Conservation (phyloP, 2,888 invertebrate species). For the Lathronympha strigana region DNA sequence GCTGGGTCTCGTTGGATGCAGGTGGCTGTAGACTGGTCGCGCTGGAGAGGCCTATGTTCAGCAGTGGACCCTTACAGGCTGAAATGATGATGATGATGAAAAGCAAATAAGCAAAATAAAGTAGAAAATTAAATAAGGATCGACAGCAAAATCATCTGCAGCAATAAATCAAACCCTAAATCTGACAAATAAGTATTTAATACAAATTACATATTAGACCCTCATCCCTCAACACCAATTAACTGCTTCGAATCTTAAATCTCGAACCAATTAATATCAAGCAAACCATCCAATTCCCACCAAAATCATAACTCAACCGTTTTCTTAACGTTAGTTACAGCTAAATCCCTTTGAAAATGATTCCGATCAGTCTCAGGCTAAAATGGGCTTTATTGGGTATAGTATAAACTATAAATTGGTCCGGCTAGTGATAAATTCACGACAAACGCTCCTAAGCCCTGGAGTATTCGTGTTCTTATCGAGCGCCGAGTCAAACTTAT, state of each 20-base stretch:
- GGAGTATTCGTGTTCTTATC: constrained; percentile 4
- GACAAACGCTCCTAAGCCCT: constrained; percentile 27
- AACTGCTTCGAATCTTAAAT: constrained; percentile 8
- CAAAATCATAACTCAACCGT: constrained; percentile 29
- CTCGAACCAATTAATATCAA: constrained; percentile 20
- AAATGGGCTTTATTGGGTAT: constrained; percentile 21
- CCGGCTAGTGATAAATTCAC: constrained; percentile 23
- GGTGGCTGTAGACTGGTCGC: no score
- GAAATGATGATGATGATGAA: no score
- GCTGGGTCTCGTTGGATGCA: no score
- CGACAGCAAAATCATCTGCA: no score
- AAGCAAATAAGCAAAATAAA: no score
- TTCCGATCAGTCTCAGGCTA: constrained; percentile 7
- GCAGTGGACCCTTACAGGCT: no score
- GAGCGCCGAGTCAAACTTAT: no score
- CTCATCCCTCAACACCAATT: constrained; percentile 10
- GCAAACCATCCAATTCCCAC: constrained; percentile 3
- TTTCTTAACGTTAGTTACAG: constrained; percentile 36
- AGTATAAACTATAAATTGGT: constrained; percentile 29
- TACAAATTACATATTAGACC: not conserved
- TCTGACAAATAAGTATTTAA: no score
- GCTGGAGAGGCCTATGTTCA: no score
- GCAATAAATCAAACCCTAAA: no score
- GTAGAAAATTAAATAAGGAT: no score
- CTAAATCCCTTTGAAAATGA: constrained; percentile 27